phyloP scores from a whole-genome alignment of 2,888 invertebrate genomes.

The Morpho achilles region DNA sequence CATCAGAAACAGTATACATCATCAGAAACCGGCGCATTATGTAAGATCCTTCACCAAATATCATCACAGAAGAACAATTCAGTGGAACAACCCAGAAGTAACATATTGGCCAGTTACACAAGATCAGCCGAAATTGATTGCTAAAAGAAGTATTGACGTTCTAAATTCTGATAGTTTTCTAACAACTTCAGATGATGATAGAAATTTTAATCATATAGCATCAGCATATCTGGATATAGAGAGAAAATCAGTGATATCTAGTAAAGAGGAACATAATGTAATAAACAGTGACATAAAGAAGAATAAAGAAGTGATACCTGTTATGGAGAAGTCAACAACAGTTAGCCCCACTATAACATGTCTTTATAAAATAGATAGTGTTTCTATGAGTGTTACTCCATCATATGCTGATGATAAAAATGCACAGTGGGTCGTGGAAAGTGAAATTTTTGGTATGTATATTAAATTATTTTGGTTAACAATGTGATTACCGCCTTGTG shows the following conservation, averaged over 20 bases:
- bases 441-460: conserved; percentile 56
- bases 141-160: conserved; percentile 53
- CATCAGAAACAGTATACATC: conserved; percentile 55
- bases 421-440: conserved; percentile 57
- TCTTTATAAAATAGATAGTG: conserved; percentile 60
- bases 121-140: conserved; percentile 44
- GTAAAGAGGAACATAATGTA: conserved; percentile 49
- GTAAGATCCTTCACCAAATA: conserved; percentile 73
- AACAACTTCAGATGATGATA: conserved; percentile 33
- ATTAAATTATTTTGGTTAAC: background rate
- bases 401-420: conserved; percentile 58
- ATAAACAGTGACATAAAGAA: conserved; percentile 43
- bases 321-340: conserved; percentile 46
- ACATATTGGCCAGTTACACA: conserved; percentile 43
- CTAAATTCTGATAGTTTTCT: conserved; percentile 49
- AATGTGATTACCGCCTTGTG: too few species aligned
- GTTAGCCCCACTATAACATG: conserved; percentile 54
- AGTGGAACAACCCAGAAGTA: conserved; percentile 53
- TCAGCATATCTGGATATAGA: conserved; percentile 42
- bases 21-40: conserved; percentile 58
- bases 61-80: conserved; percentile 65
- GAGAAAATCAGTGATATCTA: conserved; percentile 34
- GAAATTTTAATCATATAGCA: conserved; percentile 39
- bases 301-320: conserved; percentile 46
- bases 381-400: conserved; percentile 59